phyloP scores from a whole-genome alignment of 2,113 vertebrate genomes.

The Nannobrachium achirus region DNA sequence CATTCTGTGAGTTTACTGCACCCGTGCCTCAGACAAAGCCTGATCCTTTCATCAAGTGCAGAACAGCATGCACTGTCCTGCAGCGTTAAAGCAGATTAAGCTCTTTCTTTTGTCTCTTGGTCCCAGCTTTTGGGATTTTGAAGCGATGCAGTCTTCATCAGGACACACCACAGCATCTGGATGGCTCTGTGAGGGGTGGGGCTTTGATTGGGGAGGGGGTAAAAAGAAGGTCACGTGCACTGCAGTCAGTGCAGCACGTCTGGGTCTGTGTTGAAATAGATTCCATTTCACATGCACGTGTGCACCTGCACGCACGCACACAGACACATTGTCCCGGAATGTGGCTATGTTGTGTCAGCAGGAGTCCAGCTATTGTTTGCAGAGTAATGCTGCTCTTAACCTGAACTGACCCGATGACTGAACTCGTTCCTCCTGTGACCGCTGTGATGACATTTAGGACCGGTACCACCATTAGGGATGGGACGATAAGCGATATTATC shows the following conservation, averaged over 20 bases:
- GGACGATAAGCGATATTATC: no score
- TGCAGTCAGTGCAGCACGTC: slow-evolving; percentile 22
- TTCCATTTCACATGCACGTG: neutral
- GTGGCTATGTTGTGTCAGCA: slow-evolving; percentile 47
- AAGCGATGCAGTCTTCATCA: neutral
- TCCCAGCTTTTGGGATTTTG: slow-evolving; percentile 19
- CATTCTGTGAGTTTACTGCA: no score
- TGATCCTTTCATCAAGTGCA: no score
- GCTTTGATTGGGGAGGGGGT: slow-evolving; percentile 19
- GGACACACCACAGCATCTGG: slow-evolving; percentile 43
- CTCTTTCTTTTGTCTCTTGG: slow-evolving; percentile 9
- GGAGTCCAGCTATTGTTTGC: neutral
- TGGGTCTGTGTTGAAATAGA: slow-evolving; percentile 15
- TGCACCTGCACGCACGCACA: neutral
- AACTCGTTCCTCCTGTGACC: neutral
- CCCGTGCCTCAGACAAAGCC: no score
- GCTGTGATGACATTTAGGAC: slow-evolving; percentile 14
- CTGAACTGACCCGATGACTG: neutral
- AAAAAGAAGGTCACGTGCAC: slow-evolving; percentile 24
- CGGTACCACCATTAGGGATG: no score
- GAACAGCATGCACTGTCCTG: neutral
- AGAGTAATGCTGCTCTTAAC: slow-evolving; percentile 6
- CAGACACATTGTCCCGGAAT: slow-evolving; percentile 27
- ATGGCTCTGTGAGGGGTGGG: slow-evolving; percentile 27
- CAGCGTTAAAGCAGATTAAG: slow-evolving; percentile 20